Evolutionary conservation across 1,140 invertebrate species (phyloP).

Genomic region (Bilobella aurantiaca): DNA sequence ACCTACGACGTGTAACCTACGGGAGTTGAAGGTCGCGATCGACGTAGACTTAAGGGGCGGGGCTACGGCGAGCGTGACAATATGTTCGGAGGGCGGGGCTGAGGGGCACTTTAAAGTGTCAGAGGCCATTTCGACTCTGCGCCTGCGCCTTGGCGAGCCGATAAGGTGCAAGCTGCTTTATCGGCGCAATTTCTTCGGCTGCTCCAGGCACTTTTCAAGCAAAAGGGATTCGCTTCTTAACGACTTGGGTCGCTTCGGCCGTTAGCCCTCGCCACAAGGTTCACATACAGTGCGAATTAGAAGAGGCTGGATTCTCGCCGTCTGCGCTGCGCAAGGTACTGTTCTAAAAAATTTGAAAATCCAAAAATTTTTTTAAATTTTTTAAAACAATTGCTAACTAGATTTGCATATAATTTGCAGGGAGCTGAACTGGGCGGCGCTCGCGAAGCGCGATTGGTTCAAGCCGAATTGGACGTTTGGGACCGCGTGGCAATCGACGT

Average conservation of each 20-base stretch:
- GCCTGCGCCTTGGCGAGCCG: slow-evolving; percentile 78
- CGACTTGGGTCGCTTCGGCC: slow-evolving; percentile 65
- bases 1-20: no score
- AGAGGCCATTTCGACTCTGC: slow-evolving; percentile 76
- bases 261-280: slow-evolving; percentile 62
- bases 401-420: slow-evolving; percentile 19
- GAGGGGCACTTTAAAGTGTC: slow-evolving; percentile 42
- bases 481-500: slow-evolving; percentile 27
- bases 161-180: slow-evolving; percentile 79
- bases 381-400: no score
- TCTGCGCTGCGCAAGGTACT: slow-evolving; percentile 57
- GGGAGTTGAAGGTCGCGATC: no score
- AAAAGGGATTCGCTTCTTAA: slow-evolving; percentile 70
- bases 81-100: slow-evolving; percentile 24
- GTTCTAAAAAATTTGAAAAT: no score
- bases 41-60: no score
- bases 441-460: slow-evolving; percentile 29
- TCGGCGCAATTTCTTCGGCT: slow-evolving; percentile 70
- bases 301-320: slow-evolving; percentile 69
- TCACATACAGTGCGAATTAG: slow-evolving; percentile 79
- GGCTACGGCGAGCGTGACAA: no score
- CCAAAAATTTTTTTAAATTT: no score
- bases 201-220: slow-evolving; percentile 49
- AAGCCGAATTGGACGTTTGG: slow-evolving; percentile 29
- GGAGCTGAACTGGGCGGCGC: slow-evolving; percentile 31